phyloP scores from a whole-genome alignment of 2,113 vertebrate genomes.

The Macquaria australasica region DNA sequence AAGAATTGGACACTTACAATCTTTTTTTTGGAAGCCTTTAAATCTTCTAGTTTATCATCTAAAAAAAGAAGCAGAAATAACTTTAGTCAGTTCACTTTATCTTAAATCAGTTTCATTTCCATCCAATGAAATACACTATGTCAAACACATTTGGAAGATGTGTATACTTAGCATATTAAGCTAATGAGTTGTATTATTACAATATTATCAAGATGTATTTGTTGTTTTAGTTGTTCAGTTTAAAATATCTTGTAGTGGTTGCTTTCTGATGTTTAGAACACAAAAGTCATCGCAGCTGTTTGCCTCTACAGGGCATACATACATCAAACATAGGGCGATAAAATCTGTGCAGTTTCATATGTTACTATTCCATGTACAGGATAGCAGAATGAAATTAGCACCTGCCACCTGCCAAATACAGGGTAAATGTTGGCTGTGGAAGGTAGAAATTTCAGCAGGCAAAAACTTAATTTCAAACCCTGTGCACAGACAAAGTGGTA shows the following conservation, averaged over 20 bases:
- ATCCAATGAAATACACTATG: not conserved
- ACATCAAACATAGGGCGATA: too few relatives aligned
- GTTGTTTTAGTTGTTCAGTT: not conserved
- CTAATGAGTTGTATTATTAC: not conserved
- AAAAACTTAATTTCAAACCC: too few relatives aligned
- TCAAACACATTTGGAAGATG: not conserved
- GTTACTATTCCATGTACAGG: not conserved
- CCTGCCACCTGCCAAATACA: too few relatives aligned
- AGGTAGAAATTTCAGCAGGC: too few relatives aligned
- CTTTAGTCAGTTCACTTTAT: not conserved
- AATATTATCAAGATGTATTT: not conserved
- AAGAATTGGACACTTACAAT: constrained; percentile 88
- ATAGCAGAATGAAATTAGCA: not conserved
- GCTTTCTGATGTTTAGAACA: not conserved
- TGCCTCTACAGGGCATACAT: not conserved
- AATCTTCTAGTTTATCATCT: constrained; percentile 96
- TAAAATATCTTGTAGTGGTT: not conserved
- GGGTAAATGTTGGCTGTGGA: too few relatives aligned
- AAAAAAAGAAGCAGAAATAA: constrained; percentile 43
- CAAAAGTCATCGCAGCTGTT: not conserved
- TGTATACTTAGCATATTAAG: not conserved
- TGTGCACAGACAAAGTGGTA: not conserved
- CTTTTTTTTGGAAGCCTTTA: constrained; percentile 94
- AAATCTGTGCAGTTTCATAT: not conserved
- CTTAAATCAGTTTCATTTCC: not conserved